A percentile compares a stretch with the other conserved stretches of the same genome.
Conservation (phyloP, 2,888 invertebrate species). For the Lasioglossum malachurum region DNA sequence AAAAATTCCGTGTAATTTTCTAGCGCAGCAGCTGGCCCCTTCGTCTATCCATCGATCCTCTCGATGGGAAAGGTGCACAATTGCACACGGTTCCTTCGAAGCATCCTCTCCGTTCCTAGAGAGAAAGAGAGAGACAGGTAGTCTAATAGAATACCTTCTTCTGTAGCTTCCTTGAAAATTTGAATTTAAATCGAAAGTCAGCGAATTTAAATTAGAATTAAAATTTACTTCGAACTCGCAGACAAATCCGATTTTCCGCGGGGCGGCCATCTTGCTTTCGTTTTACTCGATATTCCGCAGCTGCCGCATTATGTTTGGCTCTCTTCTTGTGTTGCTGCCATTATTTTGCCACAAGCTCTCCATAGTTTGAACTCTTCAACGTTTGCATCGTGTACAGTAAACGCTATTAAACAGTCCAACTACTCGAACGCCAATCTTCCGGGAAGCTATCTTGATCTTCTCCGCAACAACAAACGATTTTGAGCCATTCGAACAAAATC, state of each 20-base stretch:
- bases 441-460: background rate
- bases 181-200: conserved; percentile 3
- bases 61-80: conserved; percentile 48
- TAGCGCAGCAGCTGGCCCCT: conserved; percentile 48
- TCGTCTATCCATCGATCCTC: conserved; percentile 21
- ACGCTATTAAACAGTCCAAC: background rate
- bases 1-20: conserved; percentile 46
- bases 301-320: background rate
- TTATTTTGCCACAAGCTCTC: background rate
- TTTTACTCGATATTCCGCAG: conserved; percentile 14
- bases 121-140: no score
- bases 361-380: background rate
- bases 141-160: background rate
- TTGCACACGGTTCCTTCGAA: conserved; percentile 38
- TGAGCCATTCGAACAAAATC: background rate
- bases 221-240: background rate
- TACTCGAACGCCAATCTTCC: background rate
- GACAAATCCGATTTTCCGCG: background rate
- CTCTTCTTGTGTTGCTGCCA: background rate
- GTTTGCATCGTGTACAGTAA: background rate
- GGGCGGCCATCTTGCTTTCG: background rate
- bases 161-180: no score
- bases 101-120: background rate
- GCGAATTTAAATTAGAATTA: background rate
- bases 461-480: background rate